Percentiles rank a stretch among this genome's conserved stretches.
phyloP scores from a whole-genome alignment of 1,140 invertebrate species.

The Ganaspis sp. region DNA sequence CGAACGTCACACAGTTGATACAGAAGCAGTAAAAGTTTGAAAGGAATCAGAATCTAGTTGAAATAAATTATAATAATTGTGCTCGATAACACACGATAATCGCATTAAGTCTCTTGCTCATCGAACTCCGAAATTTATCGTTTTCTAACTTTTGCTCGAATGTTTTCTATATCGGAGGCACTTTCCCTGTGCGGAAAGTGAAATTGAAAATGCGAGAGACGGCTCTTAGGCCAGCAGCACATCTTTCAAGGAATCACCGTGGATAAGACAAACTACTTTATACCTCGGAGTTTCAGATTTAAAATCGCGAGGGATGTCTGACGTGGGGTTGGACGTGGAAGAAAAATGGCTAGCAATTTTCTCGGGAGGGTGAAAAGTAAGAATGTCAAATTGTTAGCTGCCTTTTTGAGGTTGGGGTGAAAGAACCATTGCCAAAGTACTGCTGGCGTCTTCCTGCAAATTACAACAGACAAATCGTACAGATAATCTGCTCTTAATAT shows the following conservation, averaged over 20 bases:
- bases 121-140: neutral
- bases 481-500: neutral
- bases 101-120: neutral
- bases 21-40: neutral
- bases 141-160: neutral
- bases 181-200: slow-evolving; percentile 1
- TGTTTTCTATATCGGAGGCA: neutral
- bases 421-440: neutral
- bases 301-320: slow-evolving; percentile 32
- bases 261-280: slow-evolving; percentile 46
- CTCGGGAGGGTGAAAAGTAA: slow-evolving; percentile 47
- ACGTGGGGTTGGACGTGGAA: slow-evolving; percentile 49
- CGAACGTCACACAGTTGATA: no score
- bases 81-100: neutral
- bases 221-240: neutral
- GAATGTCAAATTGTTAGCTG: slow-evolving; percentile 57
- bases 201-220: slow-evolving; percentile 20
- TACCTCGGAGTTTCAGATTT: slow-evolving; percentile 50
- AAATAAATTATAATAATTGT: neutral
- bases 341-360: slow-evolving; percentile 61
- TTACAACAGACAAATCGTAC: neutral
- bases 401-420: slow-evolving; percentile 47
- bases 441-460: neutral
- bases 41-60: neutral
- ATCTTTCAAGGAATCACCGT: slow-evolving; percentile 30